A percentile compares a stretch with the other conserved stretches of the same genome.
These are phyloP conservation scores for Crotalus horridus DNA, from an alignment of 2,113 vertebrate genomes.

Conservation along the genomic window DNA sequence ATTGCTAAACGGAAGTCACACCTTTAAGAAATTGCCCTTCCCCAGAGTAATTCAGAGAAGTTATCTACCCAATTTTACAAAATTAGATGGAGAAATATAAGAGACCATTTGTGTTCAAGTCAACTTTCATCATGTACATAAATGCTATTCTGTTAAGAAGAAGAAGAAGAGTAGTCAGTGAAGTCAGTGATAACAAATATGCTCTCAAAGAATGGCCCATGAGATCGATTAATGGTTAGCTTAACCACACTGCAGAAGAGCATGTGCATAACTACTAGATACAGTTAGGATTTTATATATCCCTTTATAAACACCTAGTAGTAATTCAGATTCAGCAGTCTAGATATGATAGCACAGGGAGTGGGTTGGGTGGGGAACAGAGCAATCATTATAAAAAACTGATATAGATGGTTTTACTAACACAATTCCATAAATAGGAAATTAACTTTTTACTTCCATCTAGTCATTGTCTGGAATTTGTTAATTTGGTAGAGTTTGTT, in stretches of 20 bases:
- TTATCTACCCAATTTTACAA: background rate
- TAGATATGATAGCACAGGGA: background rate
- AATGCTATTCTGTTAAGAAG: background rate
- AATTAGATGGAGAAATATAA: background rate
- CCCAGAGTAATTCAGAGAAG: background rate
- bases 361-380: background rate
- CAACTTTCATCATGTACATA: background rate
- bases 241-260: background rate
- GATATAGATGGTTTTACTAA: background rate
- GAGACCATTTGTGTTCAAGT: background rate
- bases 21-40: background rate
- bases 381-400: background rate
- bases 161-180: background rate
- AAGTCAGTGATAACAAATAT: background rate
- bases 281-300: background rate
- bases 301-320: background rate
- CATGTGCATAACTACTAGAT: background rate
- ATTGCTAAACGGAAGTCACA: background rate
- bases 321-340: background rate
- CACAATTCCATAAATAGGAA: background rate
- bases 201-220: background rate
- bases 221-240: background rate
- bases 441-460: background rate
- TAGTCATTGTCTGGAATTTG: background rate
- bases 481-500: background rate